Percentiles rank a stretch among this genome's conserved stretches.
Evolutionary conservation across 2,797 vertebrate species (phyloP).

Genomic region (Macropus fuliginosus): DNA sequence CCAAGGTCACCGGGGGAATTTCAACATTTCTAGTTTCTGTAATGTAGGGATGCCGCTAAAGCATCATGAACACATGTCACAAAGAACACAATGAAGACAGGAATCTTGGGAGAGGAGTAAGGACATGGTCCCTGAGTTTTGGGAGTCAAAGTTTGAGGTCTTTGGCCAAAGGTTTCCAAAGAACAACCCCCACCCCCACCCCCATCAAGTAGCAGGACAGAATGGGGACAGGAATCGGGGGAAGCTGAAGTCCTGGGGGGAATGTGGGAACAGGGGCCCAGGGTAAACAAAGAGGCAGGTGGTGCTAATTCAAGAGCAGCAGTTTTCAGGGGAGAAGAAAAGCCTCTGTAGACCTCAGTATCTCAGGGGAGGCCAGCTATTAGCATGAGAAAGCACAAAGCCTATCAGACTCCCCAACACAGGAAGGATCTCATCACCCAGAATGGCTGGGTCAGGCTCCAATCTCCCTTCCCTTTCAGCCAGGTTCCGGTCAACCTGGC

Average conservation of each 20-base stretch:
- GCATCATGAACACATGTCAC: background rate
- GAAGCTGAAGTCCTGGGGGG: background rate
- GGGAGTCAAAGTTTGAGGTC: background rate
- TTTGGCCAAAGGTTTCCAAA: background rate
- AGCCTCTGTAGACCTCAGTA: background rate
- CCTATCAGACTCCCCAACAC: background rate
- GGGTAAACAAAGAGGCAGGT: background rate
- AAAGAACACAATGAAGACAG: too few species aligned
- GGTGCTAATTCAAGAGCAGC: background rate
- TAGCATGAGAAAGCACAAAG: background rate
- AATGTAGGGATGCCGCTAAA: background rate
- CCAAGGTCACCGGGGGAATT: background rate
- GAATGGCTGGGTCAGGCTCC: background rate
- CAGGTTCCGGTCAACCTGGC: background rate
- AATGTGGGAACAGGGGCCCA: background rate
- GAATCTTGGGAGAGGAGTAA: background rate
- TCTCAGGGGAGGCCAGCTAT: background rate
- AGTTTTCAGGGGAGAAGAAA: background rate
- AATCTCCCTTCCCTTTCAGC: background rate
- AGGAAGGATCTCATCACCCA: background rate
- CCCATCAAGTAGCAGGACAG: background rate
- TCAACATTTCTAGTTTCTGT: background rate
- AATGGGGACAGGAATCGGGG: background rate
- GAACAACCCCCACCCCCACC: too few species aligned
- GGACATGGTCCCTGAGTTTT: background rate